phyloP scores from a whole-genome alignment of 2,797 vertebrate genomes.

The Valencia hispanica region DNA sequence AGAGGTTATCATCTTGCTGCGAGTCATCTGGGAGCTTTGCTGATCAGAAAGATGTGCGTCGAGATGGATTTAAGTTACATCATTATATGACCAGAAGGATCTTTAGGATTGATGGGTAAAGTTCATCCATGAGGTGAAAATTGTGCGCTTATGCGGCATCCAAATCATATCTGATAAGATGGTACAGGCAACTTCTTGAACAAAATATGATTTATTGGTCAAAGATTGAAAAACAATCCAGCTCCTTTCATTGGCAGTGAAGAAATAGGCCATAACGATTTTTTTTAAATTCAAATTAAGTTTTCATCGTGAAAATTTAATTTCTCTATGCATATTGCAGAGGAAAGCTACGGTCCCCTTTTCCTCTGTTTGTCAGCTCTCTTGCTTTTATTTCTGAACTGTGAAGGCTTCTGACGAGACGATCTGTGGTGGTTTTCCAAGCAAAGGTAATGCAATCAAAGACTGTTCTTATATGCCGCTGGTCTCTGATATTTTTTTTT shows the following conservation, averaged over 20 bases:
- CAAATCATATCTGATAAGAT: slow-evolving; percentile 32
- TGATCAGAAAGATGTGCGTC: slow-evolving; percentile 21
- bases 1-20: background rate
- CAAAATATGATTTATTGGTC: background rate
- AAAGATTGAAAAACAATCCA: background rate
- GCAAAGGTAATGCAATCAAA: slow-evolving; percentile 76
- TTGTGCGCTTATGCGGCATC: slow-evolving; percentile 26
- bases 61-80: slow-evolving; percentile 17
- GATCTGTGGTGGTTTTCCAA: slow-evolving; percentile 16
- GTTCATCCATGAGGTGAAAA: slow-evolving; percentile 42
- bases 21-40: slow-evolving; percentile 17
- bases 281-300: too few relatives aligned
- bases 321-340: background rate
- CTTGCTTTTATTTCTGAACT: slow-evolving; percentile 18
- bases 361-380: background rate
- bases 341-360: background rate
- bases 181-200: slow-evolving; percentile 4
- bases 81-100: slow-evolving; percentile 17
- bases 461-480: slow-evolving; percentile 79
- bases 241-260: slow-evolving; percentile 46
- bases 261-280: too few relatives aligned
- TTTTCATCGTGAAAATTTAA: background rate
- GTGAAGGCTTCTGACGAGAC: slow-evolving; percentile 9
- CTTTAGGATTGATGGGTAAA: slow-evolving; percentile 24
- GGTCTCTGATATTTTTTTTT: slow-evolving; percentile 84